These are phyloP conservation scores for Scyliorhinus canicula DNA, from an alignment of 2,797 vertebrate species.

Conservation along the genomic window DNA sequence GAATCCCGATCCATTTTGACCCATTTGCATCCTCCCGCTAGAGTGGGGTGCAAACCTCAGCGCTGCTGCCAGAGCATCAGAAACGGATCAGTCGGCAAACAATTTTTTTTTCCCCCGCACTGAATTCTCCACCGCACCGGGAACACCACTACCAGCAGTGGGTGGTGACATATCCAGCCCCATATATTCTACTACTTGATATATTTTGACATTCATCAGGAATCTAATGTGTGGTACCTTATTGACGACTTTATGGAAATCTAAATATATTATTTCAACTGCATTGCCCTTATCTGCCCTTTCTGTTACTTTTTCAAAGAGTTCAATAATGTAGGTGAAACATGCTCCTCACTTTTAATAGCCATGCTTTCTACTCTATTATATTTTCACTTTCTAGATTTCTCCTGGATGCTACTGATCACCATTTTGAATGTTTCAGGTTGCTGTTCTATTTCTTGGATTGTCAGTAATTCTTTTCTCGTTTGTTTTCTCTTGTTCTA, in stretches of 20 bases:
- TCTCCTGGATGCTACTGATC: not conserved
- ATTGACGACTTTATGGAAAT: not conserved
- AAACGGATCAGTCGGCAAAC: too few species aligned
- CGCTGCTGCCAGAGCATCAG: too few species aligned
- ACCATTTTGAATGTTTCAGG: not conserved
- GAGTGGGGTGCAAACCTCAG: too few species aligned
- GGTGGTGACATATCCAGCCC: too few species aligned
- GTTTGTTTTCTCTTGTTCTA: not conserved
- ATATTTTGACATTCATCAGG: not conserved
- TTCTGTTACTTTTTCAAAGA: not conserved
- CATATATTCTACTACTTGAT: not conserved
- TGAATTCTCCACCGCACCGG: too few species aligned
- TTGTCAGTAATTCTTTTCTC: not conserved
- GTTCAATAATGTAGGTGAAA: not conserved
- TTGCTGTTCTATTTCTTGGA: not conserved
- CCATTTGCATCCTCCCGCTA: too few species aligned
- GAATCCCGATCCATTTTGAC: too few species aligned
- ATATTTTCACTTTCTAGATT: not conserved
- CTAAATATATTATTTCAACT: not conserved
- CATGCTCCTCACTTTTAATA: not conserved
- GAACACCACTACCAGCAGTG: too few species aligned
- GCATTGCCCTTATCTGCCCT: not conserved
- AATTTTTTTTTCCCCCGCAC: too few species aligned
- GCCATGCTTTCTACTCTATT: not conserved
- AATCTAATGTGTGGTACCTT: not conserved